phyloP scores from a whole-genome alignment of 92 coral and sea anemone species.

The Plumapathes pennacea region DNA sequence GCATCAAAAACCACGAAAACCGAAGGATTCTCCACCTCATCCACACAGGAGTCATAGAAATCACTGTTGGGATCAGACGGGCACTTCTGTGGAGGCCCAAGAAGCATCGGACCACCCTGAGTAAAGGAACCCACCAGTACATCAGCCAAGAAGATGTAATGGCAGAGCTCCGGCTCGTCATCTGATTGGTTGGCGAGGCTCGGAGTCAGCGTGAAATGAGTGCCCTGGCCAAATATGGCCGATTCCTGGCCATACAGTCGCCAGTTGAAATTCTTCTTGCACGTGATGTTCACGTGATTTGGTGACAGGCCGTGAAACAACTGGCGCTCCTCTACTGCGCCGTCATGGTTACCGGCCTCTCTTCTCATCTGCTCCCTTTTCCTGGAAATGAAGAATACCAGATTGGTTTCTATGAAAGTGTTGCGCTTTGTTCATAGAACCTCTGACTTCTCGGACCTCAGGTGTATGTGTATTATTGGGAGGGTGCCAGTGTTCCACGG shows the following conservation, averaged over 20 bases:
- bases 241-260: constrained; percentile 53
- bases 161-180: constrained; percentile 44
- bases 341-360: constrained; percentile 8
- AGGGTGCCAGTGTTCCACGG: too few relatives aligned
- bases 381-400: constrained; percentile 39
- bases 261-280: constrained; percentile 73
- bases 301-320: constrained; percentile 66
- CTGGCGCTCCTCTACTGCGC: constrained; percentile 45
- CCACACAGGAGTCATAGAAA: constrained; percentile 76
- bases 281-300: constrained; percentile 57
- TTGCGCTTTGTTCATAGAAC: too few relatives aligned
- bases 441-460: too few relatives aligned
- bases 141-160: constrained; percentile 71
- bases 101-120: constrained; percentile 61
- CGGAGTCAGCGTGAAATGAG: constrained; percentile 71
- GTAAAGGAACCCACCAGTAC: constrained; percentile 80
- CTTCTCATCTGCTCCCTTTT: constrained; percentile 69
- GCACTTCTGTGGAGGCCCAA: constrained; percentile 28
- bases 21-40: constrained; percentile 53
- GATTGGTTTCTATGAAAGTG: too few relatives aligned
- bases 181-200: constrained; percentile 50
- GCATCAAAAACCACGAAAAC: constrained; percentile 69
- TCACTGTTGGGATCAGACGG: constrained; percentile 34
- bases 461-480: too few relatives aligned
- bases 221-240: constrained; percentile 65